Evolutionary conservation across 2,797 vertebrate species (phyloP), one percentile per base, ranked within the genome.

Genomic region (Xiphorhynchus erythropygius): DNA sequence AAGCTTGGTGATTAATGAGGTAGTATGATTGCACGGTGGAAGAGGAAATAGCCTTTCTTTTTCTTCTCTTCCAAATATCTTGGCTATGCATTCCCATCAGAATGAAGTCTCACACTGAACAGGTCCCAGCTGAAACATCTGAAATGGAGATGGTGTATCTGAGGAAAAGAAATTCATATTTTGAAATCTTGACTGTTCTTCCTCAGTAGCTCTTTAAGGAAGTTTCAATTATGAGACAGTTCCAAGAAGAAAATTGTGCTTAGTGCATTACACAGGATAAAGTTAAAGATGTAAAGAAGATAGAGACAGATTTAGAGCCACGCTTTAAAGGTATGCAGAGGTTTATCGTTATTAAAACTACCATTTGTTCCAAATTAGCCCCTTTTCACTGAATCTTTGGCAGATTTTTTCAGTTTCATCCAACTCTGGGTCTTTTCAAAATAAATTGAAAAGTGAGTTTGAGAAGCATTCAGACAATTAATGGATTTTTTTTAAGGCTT

Each of bases 401-500:
- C 53, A 88, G 91, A 82, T 83, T 87, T 90, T 91, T 94, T 57
- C 70, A 22, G 83, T 84, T 89, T 88, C 73, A 56, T 94, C 83
- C 68, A 90, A 91, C 85, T 93, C 52, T 33, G 87, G 90, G 79
- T 88, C 89, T 91, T 96, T 94, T 79, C 56, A 92, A 94, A 94
- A 94, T 94, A 96, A 92, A 94, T 89, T 83, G 87, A 68, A n/a
- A 85, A 96, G 87, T 91, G 47, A 67, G 70, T 87, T 76, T 90
- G 88, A 94, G 91, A 87, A 89, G 76, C 87, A 80, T 91, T 90
- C 55, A 42, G 86, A 88, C 84, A 93, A 78, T 90, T 96, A 96
- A 93, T 88, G 74, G 68, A 81, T 46, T 86, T 89, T 89, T 93
- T 93, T 93, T 37, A 85, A 91, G 93, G 93, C 89, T 97, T 96